These are phyloP conservation scores for Rhopilema esculentum DNA, from an alignment of 30 jellyfish, hydroid and myxozoan genomes.

Conservation along the genomic window DNA sequence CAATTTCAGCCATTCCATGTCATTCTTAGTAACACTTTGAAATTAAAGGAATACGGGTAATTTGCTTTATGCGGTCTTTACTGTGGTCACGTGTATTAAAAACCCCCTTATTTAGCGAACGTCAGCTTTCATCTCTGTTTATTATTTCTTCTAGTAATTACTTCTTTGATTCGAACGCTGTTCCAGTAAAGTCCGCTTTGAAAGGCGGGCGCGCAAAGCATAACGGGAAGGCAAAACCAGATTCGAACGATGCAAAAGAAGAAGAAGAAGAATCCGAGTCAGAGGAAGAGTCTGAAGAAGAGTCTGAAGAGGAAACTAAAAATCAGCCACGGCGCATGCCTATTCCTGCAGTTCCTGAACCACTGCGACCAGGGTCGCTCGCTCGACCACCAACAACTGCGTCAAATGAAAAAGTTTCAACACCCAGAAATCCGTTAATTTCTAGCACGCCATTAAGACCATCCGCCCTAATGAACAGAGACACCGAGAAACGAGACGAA, in stretches of 20 bases:
- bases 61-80: no score
- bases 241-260: constrained; percentile 11
- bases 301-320: constrained; percentile 71
- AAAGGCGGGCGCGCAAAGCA: constrained; percentile 78
- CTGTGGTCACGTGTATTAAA: no score
- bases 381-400: constrained; percentile 60
- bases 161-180: not conserved
- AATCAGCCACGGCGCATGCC: constrained; percentile 61
- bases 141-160: not conserved
- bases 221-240: constrained; percentile 45
- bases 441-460: constrained; percentile 59
- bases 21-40: no score
- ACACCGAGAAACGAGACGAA: constrained; percentile 65
- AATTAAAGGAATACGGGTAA: no score
- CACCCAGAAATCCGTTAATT: constrained; percentile 54
- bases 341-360: constrained; percentile 22
- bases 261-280: constrained; percentile 37
- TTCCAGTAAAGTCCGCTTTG: constrained; percentile 73
- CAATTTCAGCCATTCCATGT: no score
- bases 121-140: no score
- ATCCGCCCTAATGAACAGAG: constrained; percentile 42
- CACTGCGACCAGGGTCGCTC: constrained; percentile 68
- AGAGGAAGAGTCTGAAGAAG: constrained; percentile 59
- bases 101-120: no score
- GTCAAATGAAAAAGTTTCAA: constrained; percentile 56